These are phyloP conservation scores for Tilapia sparmanii DNA, from an alignment of 2,113 vertebrate genomes.

Conservation along the genomic window DNA sequence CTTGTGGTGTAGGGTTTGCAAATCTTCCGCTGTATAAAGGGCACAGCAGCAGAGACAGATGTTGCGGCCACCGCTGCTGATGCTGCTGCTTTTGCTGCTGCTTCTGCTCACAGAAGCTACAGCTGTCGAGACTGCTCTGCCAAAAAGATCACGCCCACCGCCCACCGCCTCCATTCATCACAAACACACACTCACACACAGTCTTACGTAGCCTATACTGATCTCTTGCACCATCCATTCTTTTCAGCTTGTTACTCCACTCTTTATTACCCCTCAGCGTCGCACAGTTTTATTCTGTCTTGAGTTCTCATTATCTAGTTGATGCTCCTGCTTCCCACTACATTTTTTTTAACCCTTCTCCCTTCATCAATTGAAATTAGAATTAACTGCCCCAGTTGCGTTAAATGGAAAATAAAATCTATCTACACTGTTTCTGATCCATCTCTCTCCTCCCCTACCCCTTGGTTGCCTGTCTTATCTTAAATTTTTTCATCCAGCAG, in stretches of 20 bases:
- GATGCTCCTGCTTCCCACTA: neutral
- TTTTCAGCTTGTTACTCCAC: neutral
- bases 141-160: conserved; percentile 7
- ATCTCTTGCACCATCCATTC: neutral
- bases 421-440: neutral
- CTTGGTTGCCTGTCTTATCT: neutral
- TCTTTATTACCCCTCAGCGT: neutral
- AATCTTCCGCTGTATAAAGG: conserved; percentile 28
- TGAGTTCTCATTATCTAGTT: neutral
- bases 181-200: neutral
- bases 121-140: conserved; percentile 32
- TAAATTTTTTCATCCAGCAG: conserved; percentile 28
- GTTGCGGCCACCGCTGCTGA: conserved; percentile 11
- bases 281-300: neutral
- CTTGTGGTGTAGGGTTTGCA: conserved; percentile 23
- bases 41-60: conserved; percentile 50
- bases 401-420: neutral
- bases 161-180: neutral
- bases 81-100: neutral
- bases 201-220: neutral
- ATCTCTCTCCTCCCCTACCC: neutral
- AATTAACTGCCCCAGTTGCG: neutral
- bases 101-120: conserved; percentile 23
- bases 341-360: neutral
- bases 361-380: neutral